Conservation (phyloP, 2,888 invertebrate genomes). For the Conistra vaccinii region DNA sequence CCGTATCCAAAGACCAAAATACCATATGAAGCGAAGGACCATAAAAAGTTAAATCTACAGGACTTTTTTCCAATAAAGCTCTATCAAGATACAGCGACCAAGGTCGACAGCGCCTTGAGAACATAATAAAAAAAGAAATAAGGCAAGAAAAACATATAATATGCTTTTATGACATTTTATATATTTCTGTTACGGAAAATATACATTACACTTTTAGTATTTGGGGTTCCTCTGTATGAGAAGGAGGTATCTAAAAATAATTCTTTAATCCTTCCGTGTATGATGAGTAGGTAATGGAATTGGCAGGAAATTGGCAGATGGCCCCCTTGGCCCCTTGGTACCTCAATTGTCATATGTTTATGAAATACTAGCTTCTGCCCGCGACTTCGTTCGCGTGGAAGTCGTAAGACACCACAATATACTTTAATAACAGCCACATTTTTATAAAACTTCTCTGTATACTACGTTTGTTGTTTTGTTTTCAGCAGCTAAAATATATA, state of each 20-base stretch:
- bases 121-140: conserved; percentile 65
- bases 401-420: too few relatives aligned
- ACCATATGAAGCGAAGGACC: background rate
- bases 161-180: conserved; percentile 72
- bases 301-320: background rate
- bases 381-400: too few relatives aligned
- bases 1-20: conserved; percentile 3
- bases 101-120: conserved; percentile 44
- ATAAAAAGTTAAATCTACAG: conserved; percentile 10
- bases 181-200: conserved; percentile 72
- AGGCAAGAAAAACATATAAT: conserved; percentile 60
- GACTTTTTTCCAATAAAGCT: conserved; percentile 35
- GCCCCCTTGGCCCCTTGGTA: background rate
- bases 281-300: background rate
- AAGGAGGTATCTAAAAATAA: background rate
- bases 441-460: too few relatives aligned
- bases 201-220: conserved; percentile 71
- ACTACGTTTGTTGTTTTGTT: too few relatives aligned
- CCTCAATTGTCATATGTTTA: background rate
- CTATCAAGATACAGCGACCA: conserved; percentile 24
- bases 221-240: conserved; percentile 55
- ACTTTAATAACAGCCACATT: too few relatives aligned
- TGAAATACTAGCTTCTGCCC: too few relatives aligned
- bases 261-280: too few relatives aligned
- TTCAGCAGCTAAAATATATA: too few relatives aligned